Percentiles rank a stretch among this genome's conserved stretches.
These are phyloP conservation scores for Didymodactylos carnosus DNA, from an alignment of 2,888 invertebrate genomes.

Conservation along the genomic window DNA sequence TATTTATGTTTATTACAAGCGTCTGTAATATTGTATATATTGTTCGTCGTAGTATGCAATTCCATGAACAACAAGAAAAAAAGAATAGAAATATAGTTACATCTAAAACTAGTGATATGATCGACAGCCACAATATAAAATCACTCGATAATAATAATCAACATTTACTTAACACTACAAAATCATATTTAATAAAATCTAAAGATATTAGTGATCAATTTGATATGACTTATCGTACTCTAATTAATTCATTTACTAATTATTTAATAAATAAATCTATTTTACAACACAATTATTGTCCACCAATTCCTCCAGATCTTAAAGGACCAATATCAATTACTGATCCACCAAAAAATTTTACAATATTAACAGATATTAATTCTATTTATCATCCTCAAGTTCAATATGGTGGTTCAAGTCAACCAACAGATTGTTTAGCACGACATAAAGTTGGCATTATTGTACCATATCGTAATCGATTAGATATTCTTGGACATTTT, in stretches of 20 bases:
- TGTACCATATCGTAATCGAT: conserved; percentile 34
- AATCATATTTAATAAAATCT: too few relatives aligned
- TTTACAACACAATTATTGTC: background rate
- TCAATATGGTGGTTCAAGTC: background rate
- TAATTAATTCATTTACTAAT: background rate
- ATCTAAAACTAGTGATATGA: background rate
- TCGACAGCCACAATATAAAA: background rate
- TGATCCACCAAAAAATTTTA: background rate
- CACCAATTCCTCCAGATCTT: background rate
- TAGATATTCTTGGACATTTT: conserved; percentile 35
- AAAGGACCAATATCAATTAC: background rate
- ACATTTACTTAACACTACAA: background rate
- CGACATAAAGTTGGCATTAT: conserved; percentile 24
- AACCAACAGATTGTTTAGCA: conserved; percentile 2
- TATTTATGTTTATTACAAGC: background rate
- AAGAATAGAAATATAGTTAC: background rate
- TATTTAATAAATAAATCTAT: background rate
- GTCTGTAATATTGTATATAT: background rate
- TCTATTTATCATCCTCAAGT: background rate
- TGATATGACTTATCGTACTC: background rate
- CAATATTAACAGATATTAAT: background rate
- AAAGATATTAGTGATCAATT: background rate
- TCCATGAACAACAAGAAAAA: too few relatives aligned
- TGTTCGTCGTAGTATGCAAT: background rate
- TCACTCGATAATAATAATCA: background rate